Base-by-base conservation (phyloP, 2,797 vertebrate genomes). In the Gadopsis bispinosus region DNA sequence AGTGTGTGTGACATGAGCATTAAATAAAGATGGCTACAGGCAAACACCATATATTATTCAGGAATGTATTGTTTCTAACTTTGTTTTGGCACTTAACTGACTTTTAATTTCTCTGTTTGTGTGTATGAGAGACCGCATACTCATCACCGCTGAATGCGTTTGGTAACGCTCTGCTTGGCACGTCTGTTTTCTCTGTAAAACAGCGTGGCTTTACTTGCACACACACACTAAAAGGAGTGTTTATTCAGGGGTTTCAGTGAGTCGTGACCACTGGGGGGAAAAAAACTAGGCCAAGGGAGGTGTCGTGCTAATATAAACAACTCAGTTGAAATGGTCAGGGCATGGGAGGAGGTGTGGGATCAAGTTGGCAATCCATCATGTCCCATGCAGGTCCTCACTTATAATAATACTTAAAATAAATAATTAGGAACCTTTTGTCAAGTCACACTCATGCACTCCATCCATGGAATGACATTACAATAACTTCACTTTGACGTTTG, bases 261-360 rank as follows among this genome's bases (percentile, higher is more conserved):
- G 72, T 51, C 62, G 76, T 80, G 69, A 66, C 66, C 80, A 77
- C 74, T 79, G 37, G 76, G 73, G 56, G 73, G 71, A 47, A 10
- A 50, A 56, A 87, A 91, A 89, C 58, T 92, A 89, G 89, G 90
- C 81, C 90, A 89, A 55, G 71, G 87, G 83, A 85, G 80, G 87
- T 78, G 78, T 70, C 81, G 4, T 80, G 84, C 86, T 91, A 87
- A 86, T 79, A 90, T 90, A 91, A 92, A 94, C 88, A 93, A 91
- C 78, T 84, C 72, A 56, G 85, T 59, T 80, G 61, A 83, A 88
- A 83, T 66, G 77, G 69, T 65, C 58, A 66, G 81, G 76, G 69
- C 62, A 76, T 1, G n/a, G 56, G 43, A 54, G 43, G 66, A 26
- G 37, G 47, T 67, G 68, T 22, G 73, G 74, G 41, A 37, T 10